Conservation (phyloP, 2,113 vertebrate genomes). For the Dermatemys mawii region DNA sequence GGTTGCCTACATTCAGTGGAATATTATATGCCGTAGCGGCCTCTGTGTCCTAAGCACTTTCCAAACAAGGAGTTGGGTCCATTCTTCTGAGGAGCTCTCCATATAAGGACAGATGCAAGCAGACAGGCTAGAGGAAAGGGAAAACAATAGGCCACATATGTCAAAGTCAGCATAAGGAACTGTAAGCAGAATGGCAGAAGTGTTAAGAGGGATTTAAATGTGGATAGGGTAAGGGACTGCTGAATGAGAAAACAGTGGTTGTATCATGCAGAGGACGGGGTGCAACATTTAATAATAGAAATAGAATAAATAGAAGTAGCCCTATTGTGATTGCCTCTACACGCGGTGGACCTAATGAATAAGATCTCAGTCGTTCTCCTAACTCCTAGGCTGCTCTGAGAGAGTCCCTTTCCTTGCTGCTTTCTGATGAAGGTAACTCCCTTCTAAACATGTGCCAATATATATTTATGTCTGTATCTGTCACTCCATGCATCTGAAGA, state of each 20-base stretch:
- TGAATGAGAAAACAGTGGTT: slow-evolving; percentile 32
- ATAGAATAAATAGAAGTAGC: slow-evolving; percentile 55
- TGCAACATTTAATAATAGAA: background rate
- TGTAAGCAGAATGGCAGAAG: background rate
- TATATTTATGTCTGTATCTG: too few relatives aligned
- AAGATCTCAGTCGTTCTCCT: slow-evolving; percentile 39
- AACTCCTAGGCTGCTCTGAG: background rate
- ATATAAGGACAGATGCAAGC: rapidly evolving
- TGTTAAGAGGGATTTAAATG: background rate
- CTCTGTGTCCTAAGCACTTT: background rate
- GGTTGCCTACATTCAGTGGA: background rate
- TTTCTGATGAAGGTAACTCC: slow-evolving; percentile 42
- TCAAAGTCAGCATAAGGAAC: background rate
- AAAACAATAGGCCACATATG: background rate
- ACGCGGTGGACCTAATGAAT: slow-evolving; percentile 1
- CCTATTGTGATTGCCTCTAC: slow-evolving; percentile 23
- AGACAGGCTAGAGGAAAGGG: background rate
- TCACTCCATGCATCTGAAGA: too few relatives aligned
- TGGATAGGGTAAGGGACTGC: background rate
- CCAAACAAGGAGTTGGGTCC: background rate
- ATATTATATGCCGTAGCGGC: background rate
- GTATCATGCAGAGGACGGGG: background rate
- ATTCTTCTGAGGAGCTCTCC: background rate
- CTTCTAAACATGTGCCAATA: too few relatives aligned
- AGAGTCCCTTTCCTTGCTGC: slow-evolving; percentile 22